Evolutionary conservation across 2,797 vertebrate genomes (phyloP).

Genomic region (Lophotriccus pileatus): DNA sequence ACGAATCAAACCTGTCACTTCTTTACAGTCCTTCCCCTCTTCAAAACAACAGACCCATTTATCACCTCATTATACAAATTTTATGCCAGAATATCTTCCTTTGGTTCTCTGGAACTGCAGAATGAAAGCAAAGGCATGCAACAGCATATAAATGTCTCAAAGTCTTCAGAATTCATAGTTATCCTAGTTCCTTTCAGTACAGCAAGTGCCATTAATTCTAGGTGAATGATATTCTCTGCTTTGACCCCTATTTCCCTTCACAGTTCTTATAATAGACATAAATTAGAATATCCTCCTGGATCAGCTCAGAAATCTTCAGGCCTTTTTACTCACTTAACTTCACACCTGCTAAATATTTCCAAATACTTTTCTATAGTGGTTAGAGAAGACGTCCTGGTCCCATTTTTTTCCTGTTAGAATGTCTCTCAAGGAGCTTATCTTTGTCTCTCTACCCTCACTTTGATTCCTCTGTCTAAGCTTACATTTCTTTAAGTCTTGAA

Average conservation of each 20-base stretch:
- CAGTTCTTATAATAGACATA: neutral
- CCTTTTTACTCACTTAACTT: neutral
- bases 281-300: neutral
- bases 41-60: conserved; percentile 27
- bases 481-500: neutral
- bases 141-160: neutral
- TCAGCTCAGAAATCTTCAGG: neutral
- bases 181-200: neutral
- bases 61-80: conserved; percentile 30
- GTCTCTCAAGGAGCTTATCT: neutral
- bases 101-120: neutral
- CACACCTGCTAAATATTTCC: neutral
- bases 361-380: neutral
- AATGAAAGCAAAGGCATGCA: neutral
- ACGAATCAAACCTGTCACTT: conserved; percentile 2
- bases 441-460: neutral
- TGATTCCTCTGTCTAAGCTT: neutral
- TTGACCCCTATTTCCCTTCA: neutral
- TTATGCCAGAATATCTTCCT: neutral
- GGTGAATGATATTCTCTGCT: neutral
- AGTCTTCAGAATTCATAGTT: neutral
- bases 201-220: neutral
- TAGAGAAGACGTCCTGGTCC: neutral
- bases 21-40: neutral
- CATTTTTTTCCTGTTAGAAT: neutral